Base-by-base conservation (phyloP, 2,888 invertebrate species). In the Nymphalis c-album region DNA sequence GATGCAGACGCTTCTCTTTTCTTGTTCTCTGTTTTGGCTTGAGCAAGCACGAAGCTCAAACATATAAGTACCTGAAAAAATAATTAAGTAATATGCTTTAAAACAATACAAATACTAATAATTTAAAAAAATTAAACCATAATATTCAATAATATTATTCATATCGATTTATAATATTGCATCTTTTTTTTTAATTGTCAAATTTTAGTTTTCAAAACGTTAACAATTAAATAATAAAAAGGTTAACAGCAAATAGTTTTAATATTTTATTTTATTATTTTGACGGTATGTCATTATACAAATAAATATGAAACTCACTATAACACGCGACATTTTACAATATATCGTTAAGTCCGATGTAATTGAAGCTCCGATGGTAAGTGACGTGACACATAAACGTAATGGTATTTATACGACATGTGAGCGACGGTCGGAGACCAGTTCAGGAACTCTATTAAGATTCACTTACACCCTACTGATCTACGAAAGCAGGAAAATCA, bases 381-480 rank as follows among this genome's bases (percentile, higher is more conserved):
- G 88, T 90, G 87, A 65, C 72, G 63, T 50, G 55, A 62, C 62
- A 65, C 17, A 76, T 74, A 79, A 80, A 81, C 80, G 80, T 75
- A 74, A 80, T 75, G 74, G 80, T 83, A 87, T 86, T 84, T 87
- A 87, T 87, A 85, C 76, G 76, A 73, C 71, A 75, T 73, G 65
- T 72, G 71, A 61, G 71, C 55, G 47, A 26, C 45, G 58, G 46
- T 35, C 48, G 17, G 7, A 48, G 48, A 7, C 48, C 18, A 40
- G 57, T 57, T 57, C 57, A 57, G 65, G 60, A 65, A 61, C 55
- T 65, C 60, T 60, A n/a, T 47, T 57, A n/a, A 35, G 40, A 57
- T 57, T 57, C 57, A 18, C 71, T 75, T 78, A 79, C 81, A 80
- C 80, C 80, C 80, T 79, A 77, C 76, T 78, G 75, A 79, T 77